Conservation (phyloP, 2,888 invertebrate genomes). For the Acanthosepion lycidas region DNA sequence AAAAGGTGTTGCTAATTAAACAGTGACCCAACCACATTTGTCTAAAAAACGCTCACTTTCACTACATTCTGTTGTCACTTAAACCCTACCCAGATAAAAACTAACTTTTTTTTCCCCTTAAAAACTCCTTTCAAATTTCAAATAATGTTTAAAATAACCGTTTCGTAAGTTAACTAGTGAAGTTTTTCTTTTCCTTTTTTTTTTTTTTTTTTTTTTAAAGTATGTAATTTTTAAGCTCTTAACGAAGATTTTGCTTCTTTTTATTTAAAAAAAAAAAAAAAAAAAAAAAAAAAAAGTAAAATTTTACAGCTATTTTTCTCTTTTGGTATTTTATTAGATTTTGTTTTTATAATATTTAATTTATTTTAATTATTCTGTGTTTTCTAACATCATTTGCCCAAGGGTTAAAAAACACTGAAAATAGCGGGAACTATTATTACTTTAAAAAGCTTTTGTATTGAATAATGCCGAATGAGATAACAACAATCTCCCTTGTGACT, state of each 20-base stretch:
- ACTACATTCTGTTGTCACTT: neutral
- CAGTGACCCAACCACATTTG: neutral
- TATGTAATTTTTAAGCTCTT: neutral
- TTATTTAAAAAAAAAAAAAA: too few species aligned
- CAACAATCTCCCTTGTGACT: neutral
- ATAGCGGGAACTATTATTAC: constrained; percentile 13
- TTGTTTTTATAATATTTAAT: neutral
- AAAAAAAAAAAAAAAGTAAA: too few species aligned
- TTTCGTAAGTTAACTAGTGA: too few species aligned
- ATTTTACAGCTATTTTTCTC: neutral
- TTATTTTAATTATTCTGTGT: neutral
- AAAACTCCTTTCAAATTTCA: neutral
- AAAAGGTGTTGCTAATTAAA: constrained; percentile 2
- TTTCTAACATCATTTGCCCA: neutral
- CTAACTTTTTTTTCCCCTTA: neutral
- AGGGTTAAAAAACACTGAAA: neutral
- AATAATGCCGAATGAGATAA: neutral
- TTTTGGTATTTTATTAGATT: neutral
- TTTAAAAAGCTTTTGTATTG: neutral
- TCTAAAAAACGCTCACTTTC: neutral
- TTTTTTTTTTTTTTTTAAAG: neutral
- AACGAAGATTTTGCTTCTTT: too few species aligned
- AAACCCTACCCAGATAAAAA: neutral
- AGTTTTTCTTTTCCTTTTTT: too few species aligned
- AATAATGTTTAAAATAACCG: neutral